Evolutionary conservation across 2,113 vertebrate species (phyloP).

Genomic region (Mirza zaza): DNA sequence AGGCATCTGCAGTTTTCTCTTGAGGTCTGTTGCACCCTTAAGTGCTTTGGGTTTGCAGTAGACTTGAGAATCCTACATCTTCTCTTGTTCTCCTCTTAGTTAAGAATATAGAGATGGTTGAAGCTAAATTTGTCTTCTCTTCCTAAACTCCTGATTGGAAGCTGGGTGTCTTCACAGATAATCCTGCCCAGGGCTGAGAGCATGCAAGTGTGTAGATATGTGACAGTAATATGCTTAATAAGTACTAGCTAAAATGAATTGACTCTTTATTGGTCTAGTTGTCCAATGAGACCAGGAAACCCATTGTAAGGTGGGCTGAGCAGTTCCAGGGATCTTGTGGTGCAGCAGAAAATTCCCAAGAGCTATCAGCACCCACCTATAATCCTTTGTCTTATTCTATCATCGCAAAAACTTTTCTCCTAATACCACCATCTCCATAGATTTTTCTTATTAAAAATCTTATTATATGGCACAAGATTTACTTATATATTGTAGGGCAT

Average conservation of each 20-base stretch:
- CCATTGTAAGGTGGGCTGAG: not conserved
- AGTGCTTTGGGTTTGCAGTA: not conserved
- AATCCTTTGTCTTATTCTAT: not conserved
- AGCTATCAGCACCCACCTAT: rapidly evolving
- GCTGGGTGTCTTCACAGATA: not conserved
- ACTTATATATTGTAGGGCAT: not conserved
- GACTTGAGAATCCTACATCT: not conserved
- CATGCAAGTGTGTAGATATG: rapidly evolving
- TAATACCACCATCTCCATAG: rapidly evolving
- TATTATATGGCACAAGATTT: not conserved
- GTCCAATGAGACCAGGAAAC: not conserved
- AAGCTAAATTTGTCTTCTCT: not conserved
- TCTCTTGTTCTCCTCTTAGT: not conserved
- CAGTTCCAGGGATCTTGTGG: not conserved
- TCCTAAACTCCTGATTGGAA: not conserved
- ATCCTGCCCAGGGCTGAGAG: not conserved
- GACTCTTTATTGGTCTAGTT: not conserved
- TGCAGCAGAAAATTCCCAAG: not conserved
- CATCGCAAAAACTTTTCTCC: not conserved
- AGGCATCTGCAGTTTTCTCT: not conserved
- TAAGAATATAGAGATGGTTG: not conserved
- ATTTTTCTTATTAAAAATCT: not conserved
- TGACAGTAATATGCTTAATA: no score
- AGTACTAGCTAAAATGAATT: not conserved
- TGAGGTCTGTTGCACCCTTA: not conserved